phyloP scores from a whole-genome alignment of 2,797 vertebrate genomes.

The Gorsachius magnificus region DNA sequence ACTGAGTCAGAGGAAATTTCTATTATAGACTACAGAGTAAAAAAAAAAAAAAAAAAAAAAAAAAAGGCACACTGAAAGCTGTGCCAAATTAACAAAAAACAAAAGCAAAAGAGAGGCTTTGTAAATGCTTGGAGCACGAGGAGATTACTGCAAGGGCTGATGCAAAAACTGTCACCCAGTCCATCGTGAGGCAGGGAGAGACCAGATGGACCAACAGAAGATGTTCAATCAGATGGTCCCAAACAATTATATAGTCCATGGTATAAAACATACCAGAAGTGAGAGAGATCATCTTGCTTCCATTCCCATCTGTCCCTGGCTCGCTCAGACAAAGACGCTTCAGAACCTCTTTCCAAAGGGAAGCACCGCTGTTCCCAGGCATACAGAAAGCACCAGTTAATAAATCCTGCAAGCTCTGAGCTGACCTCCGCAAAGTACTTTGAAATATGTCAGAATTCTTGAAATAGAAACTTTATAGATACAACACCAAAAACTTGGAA shows the following conservation, averaged over 20 bases:
- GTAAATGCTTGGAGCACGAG: not conserved
- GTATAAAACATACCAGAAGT: constrained; percentile 29
- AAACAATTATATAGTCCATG: not conserved
- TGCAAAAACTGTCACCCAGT: not conserved
- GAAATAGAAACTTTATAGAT: not conserved
- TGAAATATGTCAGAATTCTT: not conserved
- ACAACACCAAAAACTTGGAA: not conserved
- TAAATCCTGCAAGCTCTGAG: not conserved
- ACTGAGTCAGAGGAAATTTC: not conserved
- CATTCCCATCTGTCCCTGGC: constrained; percentile 30
- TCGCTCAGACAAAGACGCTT: not conserved
- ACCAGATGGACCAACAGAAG: constrained; percentile 35
- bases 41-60: not conserved
- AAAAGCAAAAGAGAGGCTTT: not conserved
- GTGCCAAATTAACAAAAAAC: not conserved
- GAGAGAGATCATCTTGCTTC: not conserved
- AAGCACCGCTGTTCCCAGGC: not conserved
- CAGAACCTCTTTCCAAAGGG: not conserved
- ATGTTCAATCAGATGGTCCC: not conserved
- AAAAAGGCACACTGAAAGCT: not conserved
- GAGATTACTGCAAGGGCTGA: not conserved
- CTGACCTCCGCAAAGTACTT: not conserved
- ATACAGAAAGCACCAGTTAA: not conserved
- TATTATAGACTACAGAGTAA: not conserved
- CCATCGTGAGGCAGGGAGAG: not conserved